Conservation (phyloP, 2,888 invertebrate species). For the Campoletis raptor region DNA sequence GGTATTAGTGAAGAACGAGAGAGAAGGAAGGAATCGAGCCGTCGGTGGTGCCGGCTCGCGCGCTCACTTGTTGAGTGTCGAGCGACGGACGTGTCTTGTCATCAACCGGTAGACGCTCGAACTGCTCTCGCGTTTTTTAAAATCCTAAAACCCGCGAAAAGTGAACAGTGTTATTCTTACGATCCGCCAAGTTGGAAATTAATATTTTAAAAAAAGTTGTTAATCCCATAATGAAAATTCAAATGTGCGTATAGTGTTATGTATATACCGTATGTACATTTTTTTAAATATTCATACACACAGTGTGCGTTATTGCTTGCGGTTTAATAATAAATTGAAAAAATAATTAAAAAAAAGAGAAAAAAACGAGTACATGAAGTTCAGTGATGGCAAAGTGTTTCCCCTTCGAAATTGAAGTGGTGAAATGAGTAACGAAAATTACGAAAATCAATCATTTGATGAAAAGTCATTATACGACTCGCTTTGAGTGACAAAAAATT, state of each 20-base stretch:
- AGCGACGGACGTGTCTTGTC: constrained; percentile 78
- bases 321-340: background rate
- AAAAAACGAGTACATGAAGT: background rate
- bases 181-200: background rate
- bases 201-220: background rate
- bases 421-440: constrained; percentile 12
- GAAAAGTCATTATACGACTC: background rate
- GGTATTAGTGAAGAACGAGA: constrained; percentile 37
- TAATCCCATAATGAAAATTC: background rate
- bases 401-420: background rate
- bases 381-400: background rate
- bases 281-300: background rate
- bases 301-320: constrained; percentile 25
- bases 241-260: background rate
- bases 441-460: background rate
- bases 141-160: constrained; percentile 42
- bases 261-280: background rate
- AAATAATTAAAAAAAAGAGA: background rate
- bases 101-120: constrained; percentile 67
- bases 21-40: constrained; percentile 73
- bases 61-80: constrained; percentile 84
- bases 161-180: background rate
- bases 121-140: constrained; percentile 42
- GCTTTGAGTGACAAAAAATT: background rate
- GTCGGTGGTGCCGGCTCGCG: constrained; percentile 76